These are phyloP conservation scores for Girardinichthys multiradiatus DNA, from an alignment of 2,113 vertebrate genomes.

Conservation along the genomic window DNA sequence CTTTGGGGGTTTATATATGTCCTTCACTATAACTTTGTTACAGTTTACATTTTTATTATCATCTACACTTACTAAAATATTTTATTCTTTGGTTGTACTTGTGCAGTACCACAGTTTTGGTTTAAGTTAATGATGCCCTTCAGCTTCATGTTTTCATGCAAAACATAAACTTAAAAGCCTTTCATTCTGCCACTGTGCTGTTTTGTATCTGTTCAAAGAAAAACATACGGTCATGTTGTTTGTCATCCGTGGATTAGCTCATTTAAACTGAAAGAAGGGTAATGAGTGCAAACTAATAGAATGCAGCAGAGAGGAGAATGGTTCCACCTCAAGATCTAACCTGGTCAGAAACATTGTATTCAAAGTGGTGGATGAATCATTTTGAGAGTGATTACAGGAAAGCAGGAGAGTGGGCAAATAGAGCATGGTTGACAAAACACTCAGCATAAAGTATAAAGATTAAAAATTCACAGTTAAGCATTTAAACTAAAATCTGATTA, in stretches of 20 bases:
- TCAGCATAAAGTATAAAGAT: slow-evolving; percentile 62
- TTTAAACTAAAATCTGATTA: slow-evolving; percentile 41
- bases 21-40: neutral
- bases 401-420: slow-evolving; percentile 57
- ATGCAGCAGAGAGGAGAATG: slow-evolving; percentile 20
- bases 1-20: neutral
- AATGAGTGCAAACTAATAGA: slow-evolving; percentile 40
- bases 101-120: too few species aligned
- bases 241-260: slow-evolving; percentile 22
- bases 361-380: slow-evolving; percentile 68
- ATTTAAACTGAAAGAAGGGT: slow-evolving; percentile 27
- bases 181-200: slow-evolving; percentile 3
- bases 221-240: slow-evolving; percentile 26
- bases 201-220: slow-evolving; percentile 24
- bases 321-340: slow-evolving; percentile 33
- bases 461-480: slow-evolving; percentile 35
- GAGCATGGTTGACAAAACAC: slow-evolving; percentile 65
- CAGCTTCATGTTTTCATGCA: slow-evolving; percentile 13
- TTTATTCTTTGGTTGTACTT: too few species aligned
- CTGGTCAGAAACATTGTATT: slow-evolving; percentile 56
- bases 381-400: slow-evolving; percentile 55
- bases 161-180: slow-evolving; percentile 28
- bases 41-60: neutral
- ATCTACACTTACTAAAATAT: neutral
- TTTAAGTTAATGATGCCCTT: neutral